Percentiles rank a stretch among this genome's conserved stretches.
phyloP scores from a whole-genome alignment of 2,888 invertebrate species.

The Rhimphoctona megacephalus region DNA sequence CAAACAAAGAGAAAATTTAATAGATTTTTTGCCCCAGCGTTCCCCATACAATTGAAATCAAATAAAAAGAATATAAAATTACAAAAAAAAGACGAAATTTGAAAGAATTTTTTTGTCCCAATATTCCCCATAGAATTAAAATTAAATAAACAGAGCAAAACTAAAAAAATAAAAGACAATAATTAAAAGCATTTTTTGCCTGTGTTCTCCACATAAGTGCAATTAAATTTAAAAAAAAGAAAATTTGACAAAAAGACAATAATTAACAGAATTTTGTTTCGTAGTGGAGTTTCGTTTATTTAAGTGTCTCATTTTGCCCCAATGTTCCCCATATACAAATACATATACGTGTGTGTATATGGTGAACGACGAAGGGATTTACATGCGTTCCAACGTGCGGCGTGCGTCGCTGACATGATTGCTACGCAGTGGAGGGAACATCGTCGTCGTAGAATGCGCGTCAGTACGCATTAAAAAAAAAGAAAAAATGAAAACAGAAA shows the following conservation, averaged over 20 bases:
- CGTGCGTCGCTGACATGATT: slow-evolving; percentile 81
- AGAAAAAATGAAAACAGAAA: slow-evolving; percentile 63
- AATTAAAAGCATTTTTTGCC: too few species aligned
- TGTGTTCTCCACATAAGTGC: too few species aligned
- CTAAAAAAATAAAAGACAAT: too few species aligned
- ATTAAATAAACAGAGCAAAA: background rate
- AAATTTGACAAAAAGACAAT: too few species aligned
- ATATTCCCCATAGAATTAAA: background rate
- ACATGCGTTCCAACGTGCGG: slow-evolving; percentile 83
- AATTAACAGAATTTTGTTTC: background rate
- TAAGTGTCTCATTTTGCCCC: background rate
- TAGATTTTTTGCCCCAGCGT: too few species aligned
- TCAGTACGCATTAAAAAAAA: slow-evolving; percentile 81
- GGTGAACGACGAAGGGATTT: slow-evolving; percentile 78
- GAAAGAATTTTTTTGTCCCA: too few species aligned
- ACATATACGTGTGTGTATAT: slow-evolving; percentile 38
- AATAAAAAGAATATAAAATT: too few species aligned
- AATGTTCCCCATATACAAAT: background rate
- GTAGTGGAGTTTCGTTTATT: background rate
- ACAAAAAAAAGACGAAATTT: too few species aligned
- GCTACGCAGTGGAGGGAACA: slow-evolving; percentile 78
- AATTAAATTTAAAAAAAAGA: too few species aligned
- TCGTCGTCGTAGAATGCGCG: slow-evolving; percentile 76
- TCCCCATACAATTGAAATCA: too few species aligned
- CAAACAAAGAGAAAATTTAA: too few species aligned